These are phyloP conservation scores for Kryptolebias ocellatus DNA, from an alignment of 2,797 vertebrate species.

Conservation along the genomic window DNA sequence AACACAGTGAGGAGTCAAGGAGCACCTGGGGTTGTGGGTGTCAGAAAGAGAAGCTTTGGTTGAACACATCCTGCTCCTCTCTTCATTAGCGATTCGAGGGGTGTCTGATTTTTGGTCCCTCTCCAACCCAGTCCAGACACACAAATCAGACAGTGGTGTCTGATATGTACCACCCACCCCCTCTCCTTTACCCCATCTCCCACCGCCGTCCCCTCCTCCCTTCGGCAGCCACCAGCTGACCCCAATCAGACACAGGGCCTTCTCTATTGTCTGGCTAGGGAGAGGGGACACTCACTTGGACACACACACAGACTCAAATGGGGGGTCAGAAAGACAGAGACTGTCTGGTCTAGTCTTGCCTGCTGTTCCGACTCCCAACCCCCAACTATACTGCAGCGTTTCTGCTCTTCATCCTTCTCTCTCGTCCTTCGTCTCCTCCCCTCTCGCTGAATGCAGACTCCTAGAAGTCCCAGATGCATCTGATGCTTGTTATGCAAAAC, in stretches of 20 bases:
- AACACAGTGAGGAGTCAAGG: slow-evolving; percentile 51
- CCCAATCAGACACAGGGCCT: slow-evolving; percentile 76
- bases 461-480: slow-evolving; percentile 44
- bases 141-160: slow-evolving; percentile 73
- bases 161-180: slow-evolving; percentile 59
- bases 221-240: slow-evolving; percentile 75
- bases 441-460: slow-evolving; percentile 11
- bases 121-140: slow-evolving; percentile 58
- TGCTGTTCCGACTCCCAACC: slow-evolving; percentile 66
- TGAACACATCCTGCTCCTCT: slow-evolving; percentile 31
- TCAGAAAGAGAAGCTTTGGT: slow-evolving; percentile 19
- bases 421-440: not conserved
- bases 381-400: slow-evolving; percentile 50
- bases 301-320: slow-evolving; percentile 51
- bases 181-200: slow-evolving; percentile 1
- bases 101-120: slow-evolving; percentile 57
- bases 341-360: slow-evolving; percentile 67
- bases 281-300: slow-evolving; percentile 44
- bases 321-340: slow-evolving; percentile 63
- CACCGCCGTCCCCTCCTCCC: slow-evolving; percentile 27
- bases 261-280: slow-evolving; percentile 72
- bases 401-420: slow-evolving; percentile 3
- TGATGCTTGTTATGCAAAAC: slow-evolving; percentile 50
- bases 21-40: slow-evolving; percentile 48
- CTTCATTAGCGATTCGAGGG: slow-evolving; percentile 60